phyloP scores from a whole-genome alignment of 2,797 vertebrate species.

The Epinephelus awoara region DNA sequence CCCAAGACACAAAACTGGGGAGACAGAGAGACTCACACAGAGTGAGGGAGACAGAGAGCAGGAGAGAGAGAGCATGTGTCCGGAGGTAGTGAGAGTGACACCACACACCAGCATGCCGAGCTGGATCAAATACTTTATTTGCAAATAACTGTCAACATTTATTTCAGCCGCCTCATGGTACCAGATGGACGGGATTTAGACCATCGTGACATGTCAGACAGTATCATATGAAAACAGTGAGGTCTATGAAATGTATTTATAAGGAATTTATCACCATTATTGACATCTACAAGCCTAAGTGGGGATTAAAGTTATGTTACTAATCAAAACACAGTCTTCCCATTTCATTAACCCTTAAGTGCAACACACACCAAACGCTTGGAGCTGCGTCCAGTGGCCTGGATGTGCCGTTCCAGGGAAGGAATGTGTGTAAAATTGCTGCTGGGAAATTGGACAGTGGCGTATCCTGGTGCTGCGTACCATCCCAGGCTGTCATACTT shows the following conservation, averaged over 20 bases:
- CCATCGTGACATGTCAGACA: slow-evolving; percentile 41
- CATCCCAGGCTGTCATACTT: not conserved
- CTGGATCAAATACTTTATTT: slow-evolving; percentile 63
- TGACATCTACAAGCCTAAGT: slow-evolving; percentile 30
- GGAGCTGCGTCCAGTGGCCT: not conserved
- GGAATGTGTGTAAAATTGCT: not conserved
- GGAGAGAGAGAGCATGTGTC: slow-evolving; percentile 37
- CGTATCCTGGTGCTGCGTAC: not conserved
- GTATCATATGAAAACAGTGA: slow-evolving; percentile 39
- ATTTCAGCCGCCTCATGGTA: slow-evolving; percentile 40
- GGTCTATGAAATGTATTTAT: slow-evolving; percentile 41
- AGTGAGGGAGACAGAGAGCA: slow-evolving; percentile 44
- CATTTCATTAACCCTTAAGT: slow-evolving; percentile 5
- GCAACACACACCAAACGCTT: not conserved
- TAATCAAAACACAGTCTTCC: slow-evolving; percentile 26
- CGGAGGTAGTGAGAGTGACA: slow-evolving; percentile 57
- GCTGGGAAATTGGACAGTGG: not conserved
- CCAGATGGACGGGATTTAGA: slow-evolving; percentile 60
- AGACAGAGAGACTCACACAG: slow-evolving; percentile 63
- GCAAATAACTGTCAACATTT: slow-evolving; percentile 73
- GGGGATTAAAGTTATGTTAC: slow-evolving; percentile 22
- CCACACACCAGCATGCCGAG: slow-evolving; percentile 50
- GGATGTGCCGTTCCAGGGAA: not conserved
- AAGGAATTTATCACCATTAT: slow-evolving; percentile 45
- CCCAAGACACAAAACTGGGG: slow-evolving; percentile 70